A percentile compares a stretch with the other conserved stretches of the same genome.
Conservation (phyloP, 2,888 invertebrate genomes). For the Petrolisthes manimaculis region DNA sequence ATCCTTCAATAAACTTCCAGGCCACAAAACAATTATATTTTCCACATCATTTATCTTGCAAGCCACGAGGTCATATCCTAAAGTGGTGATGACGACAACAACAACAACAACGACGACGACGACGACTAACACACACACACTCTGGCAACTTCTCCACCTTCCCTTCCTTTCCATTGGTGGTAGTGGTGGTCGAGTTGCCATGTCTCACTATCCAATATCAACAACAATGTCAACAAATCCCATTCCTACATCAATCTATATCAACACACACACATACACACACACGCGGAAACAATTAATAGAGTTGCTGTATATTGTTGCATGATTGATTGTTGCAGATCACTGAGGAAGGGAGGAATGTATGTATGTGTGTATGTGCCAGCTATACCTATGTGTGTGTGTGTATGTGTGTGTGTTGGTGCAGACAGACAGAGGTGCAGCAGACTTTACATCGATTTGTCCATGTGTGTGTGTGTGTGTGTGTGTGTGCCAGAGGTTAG, state of each 20-base stretch:
- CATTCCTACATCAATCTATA: background rate
- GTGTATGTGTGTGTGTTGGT: background rate
- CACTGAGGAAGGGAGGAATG: background rate
- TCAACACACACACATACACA: background rate
- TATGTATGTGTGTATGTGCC: background rate
- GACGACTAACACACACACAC: too few species aligned
- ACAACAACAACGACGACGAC: background rate
- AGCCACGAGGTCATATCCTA: constrained; percentile 38
- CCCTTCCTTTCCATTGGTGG: too few species aligned
- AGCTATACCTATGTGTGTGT: background rate
- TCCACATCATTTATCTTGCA: constrained; percentile 22
- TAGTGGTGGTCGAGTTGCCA: background rate
- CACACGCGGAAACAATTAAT: background rate
- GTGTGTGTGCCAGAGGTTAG: background rate
- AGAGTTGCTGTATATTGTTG: constrained; percentile 1
- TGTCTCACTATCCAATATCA: background rate
- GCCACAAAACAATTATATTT: background rate
- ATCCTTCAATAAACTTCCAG: background rate
- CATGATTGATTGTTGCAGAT: too few species aligned
- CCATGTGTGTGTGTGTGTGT: background rate
- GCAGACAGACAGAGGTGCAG: background rate
- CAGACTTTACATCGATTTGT: background rate
- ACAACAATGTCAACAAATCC: background rate
- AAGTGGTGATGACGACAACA: constrained; percentile 7
- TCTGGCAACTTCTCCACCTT: too few species aligned